Evolutionary conservation across 1,140 invertebrate genomes (phyloP), one percentile per base, ranked within the genome.

Genomic region (Sinonovacula constricta): DNA sequence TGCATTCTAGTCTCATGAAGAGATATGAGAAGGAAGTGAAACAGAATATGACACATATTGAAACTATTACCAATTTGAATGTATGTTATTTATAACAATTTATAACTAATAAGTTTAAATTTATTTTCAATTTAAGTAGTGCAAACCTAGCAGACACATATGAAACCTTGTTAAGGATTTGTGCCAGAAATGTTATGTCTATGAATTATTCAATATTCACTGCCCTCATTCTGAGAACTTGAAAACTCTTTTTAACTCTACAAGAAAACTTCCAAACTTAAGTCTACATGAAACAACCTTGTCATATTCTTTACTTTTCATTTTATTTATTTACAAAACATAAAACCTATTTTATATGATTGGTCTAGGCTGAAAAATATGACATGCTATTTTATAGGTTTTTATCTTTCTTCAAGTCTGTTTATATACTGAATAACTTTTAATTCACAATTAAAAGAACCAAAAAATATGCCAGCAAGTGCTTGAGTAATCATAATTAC

Each of bases 11-110:
- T 30, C 56, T 87, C 65, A 83, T 88, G 81, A 84, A 84, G 56
- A 57, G 86, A 62, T 87, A 87, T 72, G 86, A 87, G 53, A 87
- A 85, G 53, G 86, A 86, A 62, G 85, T 88, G 33, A 88, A 85
- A 67, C 65, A 71, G 60, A 86, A 87, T 60, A 80, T 85, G 71
- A 66, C 66, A 39, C 82, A 87, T 59, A 49, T 84, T 3, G 82
- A 87, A 39, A 84, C 83, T 14, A 85, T 88, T 12, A 83, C 85
- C 36, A 80, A 83, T 26, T 59, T 88, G 22, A 86, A 84, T 79
- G 86, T 87, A 74, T 81, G 83, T 67, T 18, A 45, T 45, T 18
- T 18, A n/a, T n/a, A n/a, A n/a, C n/a, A n/a, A n/a, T n/a, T n/a
- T n/a, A n/a, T n/a, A n/a, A n/a, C n/a, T n/a, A n/a, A n/a, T n/a